These are phyloP conservation scores for Eurytoma californica DNA, from an alignment of 2,888 invertebrate species.

Conservation along the genomic window DNA sequence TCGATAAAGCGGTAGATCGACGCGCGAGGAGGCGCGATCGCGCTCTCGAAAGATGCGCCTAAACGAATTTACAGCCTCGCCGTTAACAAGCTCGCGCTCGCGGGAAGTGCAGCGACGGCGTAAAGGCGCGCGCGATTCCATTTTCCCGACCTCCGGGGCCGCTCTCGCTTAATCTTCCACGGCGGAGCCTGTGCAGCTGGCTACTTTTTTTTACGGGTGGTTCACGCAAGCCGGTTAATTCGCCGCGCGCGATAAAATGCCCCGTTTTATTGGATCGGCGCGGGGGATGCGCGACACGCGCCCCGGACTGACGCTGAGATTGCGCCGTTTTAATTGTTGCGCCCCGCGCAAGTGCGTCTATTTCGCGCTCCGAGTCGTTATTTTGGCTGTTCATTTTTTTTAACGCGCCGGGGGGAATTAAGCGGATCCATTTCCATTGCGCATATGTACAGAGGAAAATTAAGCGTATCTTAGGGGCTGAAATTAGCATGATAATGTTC, in stretches of 20 bases:
- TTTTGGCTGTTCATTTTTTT: background rate
- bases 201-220: no score
- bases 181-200: no score
- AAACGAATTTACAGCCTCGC: constrained; percentile 36
- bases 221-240: no score
- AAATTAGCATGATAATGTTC: constrained; percentile 7
- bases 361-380: background rate
- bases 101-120: background rate
- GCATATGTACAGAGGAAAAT: background rate
- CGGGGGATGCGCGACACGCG: no score
- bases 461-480: background rate
- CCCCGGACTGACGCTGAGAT: no score
- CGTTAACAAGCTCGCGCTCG: constrained; percentile 30
- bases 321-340: no score
- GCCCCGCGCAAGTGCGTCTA: no score
- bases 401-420: no score
- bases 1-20: constrained; percentile 54
- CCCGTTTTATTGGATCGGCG: background rate
- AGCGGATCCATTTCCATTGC: background rate
- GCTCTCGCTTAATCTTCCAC: constrained; percentile 5
- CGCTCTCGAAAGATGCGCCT: background rate
- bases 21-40: background rate
- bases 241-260: background rate
- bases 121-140: background rate
- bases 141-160: background rate